Evolutionary conservation across 2,797 vertebrate genomes (phyloP).

Genomic region (Nyctalus aviator): DNA sequence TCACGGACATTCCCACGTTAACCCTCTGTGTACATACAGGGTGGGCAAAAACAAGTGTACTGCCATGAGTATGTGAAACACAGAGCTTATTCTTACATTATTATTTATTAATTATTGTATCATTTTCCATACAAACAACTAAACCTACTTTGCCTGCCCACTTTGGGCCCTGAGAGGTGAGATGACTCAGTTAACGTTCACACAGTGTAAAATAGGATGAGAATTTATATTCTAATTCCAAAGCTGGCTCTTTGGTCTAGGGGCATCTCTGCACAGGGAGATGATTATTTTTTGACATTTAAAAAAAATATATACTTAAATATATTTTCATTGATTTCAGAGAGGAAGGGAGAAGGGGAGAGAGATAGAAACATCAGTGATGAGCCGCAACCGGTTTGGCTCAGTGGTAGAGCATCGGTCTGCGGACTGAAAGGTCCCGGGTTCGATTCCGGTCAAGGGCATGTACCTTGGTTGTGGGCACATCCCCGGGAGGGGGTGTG

Average conservation of each 20-base stretch:
- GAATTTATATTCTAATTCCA: background rate
- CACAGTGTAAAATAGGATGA: background rate
- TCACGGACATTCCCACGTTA: rapidly evolving
- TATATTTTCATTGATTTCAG: no score
- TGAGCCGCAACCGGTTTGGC: no score
- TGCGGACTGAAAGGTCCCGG: no score
- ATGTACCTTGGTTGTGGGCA: no score
- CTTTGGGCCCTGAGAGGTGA: background rate
- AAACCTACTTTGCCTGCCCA: background rate
- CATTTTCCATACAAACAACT: background rate
- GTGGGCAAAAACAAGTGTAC: background rate
- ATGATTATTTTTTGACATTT: background rate
- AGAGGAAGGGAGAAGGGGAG: no score
- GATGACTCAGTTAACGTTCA: background rate
- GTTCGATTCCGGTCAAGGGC: no score
- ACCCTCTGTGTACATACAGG: background rate
- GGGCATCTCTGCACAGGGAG: background rate
- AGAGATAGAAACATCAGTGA: no score
- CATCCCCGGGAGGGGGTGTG: no score
- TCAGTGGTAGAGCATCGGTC: no score
- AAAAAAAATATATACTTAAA: no score
- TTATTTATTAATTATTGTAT: background rate
- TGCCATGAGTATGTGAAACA: background rate
- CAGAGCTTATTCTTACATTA: background rate
- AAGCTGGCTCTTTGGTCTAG: background rate